Base-by-base conservation (phyloP, 1,140 invertebrate species). In the Halictus rubicundus region DNA sequence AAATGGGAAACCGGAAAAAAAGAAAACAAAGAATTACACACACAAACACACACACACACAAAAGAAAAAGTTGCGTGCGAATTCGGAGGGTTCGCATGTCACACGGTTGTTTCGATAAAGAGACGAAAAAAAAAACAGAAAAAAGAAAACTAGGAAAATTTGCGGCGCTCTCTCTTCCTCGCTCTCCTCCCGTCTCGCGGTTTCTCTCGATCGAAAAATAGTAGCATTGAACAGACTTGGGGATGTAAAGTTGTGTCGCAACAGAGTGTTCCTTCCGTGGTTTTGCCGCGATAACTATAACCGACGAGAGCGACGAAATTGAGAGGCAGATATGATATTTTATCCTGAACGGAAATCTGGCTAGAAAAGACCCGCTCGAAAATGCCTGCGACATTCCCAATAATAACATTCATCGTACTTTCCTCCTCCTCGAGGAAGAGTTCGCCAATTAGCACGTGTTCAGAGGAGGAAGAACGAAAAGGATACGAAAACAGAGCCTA, bases 361-460 rank as follows among this genome's bases (percentile, higher is more conserved):
- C n/a, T 16, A 12, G 19, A 68, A 52, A 25, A 49, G 14, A 61
- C 60, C 75, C 79, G 75, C 70, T 85, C 66, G 16, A 78, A 78
- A 87, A 86, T 83, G 75, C 75, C 75, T 76, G 84, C 81, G 84
- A 86, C 81, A 86, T 87, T 87, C 84, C 77, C 71, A 80, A 86
- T 83, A 76, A 87, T 86, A 52, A 79, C 42, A 81, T 84, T 81
- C 78, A 73, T 79, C 84, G 63, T 86, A 76, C 64, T 83, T 87
- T 83, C 80, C 81, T 86, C 72, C 73, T 57, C 68, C 65, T 84
- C 19, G 8, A 57, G 8, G 54, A 9, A 57, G 21, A n/a, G 8
- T 7, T n/a, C n/a, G 54, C n/a, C 2, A n/a, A 57, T 57, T 57
- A 9, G 19, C 8, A 4, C 10, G 42, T 46, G 10, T n/a, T n/a